Evolutionary conservation across 2,888 invertebrate genomes (phyloP), one percentile per base, ranked within the genome.

Genomic region (Scaptomyza caliginosa): DNA sequence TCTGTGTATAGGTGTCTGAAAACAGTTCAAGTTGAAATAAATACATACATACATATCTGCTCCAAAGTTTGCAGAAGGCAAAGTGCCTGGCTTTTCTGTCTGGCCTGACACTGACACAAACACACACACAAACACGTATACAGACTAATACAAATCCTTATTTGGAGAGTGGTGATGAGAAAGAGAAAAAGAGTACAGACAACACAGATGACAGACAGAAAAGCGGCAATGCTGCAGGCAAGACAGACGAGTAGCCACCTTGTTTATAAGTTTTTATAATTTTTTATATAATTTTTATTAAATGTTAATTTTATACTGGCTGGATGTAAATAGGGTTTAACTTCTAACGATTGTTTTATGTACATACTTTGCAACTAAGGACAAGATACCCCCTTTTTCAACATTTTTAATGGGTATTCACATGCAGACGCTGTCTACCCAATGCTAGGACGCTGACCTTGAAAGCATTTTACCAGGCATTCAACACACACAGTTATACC

Each of bases 231-330:
- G 43, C 11, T 26, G 2, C 4, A 11, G 11, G 16, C 16, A 16
- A 43, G 16, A 26, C 11, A 43, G 0, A 43, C 7, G 10, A 1
- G 4, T n/a, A 28, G 11, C 4, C 17, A 28, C 43, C 7, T n/a
- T 26, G 4, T n/a, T 28, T 13, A 7, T 16, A 16, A 34, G 8
- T 16, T 13, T 13, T 2, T 2, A 6, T 30, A 30, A 34, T 16
- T 32, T n/a, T 5, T 62, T 39, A 36, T 62, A 46, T 55, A 50
- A 32, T 19, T 19, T n/a, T 11, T 13, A n/a, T n/a, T n/a, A n/a
- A n/a, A n/a, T n/a, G n/a, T n/a, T n/a, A n/a, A n/a, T n/a, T n/a
- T n/a, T n/a, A n/a, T n/a, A n/a, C n/a, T n/a, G n/a, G n/a, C n/a
- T n/a, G n/a, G n/a, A n/a, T n/a, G n/a, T n/a, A n/a, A n/a, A n/a